Base-by-base conservation (phyloP, 2,113 vertebrate genomes). In the Hemicordylus capensis region DNA sequence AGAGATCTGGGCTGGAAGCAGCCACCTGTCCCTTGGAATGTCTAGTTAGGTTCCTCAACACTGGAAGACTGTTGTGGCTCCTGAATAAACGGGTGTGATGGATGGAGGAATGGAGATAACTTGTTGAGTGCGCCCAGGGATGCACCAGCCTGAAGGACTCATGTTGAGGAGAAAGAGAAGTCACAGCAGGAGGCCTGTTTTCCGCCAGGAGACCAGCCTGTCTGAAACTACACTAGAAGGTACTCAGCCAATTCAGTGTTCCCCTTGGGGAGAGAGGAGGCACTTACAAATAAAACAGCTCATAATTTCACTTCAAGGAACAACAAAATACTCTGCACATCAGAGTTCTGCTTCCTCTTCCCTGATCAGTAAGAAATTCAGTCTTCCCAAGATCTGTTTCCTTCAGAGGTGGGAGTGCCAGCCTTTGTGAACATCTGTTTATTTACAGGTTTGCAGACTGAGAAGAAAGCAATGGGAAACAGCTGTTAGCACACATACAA, bases 321-420 rank as follows among this genome's bases (percentile, higher is more conserved):
- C 63, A 79, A 79, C 76, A 69, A 69, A 82, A 56, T 58, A 58
- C 34, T 28, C 51, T 10, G 51, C 63, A 58, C 37, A 58, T 4
- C 17, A 31, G 66, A 72, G 51, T 72, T 56, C 44, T 31, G 46
- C 80, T 82, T 82, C 81, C 28, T 74, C 34, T 61, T 61, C 42
- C 56, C 81, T 74, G 69, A 63, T 82, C 80, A 82, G 28, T n/a
- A 58, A 58, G 37, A 72, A 48, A 72, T 82, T 58, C 26, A 42
- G 14, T 67, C 34, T 82, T 48, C 42, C 42, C 39, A n/a, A 37
- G 75, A 44, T 67, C 6, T 69, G n/a, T 59, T 58, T 77, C 6
- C 54, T 69, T 69, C 63, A 85, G 48, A 26, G 34, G 14, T 12
- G 34, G 42, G 63, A 67, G 20, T 34, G 67, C 8, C 28, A n/a